These are phyloP conservation scores for Dolichallabes microphthalmus DNA, from an alignment of 2,113 vertebrate genomes.

Conservation along the genomic window DNA sequence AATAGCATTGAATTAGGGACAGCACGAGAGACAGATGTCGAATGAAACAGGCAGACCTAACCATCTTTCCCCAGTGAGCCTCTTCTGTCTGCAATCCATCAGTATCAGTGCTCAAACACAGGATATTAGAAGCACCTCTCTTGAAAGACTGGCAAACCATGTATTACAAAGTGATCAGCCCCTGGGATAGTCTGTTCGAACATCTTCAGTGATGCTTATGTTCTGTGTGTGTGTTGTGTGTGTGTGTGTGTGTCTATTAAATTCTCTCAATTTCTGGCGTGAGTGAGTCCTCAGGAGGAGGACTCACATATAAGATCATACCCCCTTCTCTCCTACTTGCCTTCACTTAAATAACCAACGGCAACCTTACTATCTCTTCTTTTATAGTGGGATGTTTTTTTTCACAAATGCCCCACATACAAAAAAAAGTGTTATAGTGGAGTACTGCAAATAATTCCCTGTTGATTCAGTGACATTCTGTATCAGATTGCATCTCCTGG, in stretches of 20 bases:
- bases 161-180: conserved; percentile 38
- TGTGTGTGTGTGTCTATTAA: neutral
- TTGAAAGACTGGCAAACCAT: conserved; percentile 21
- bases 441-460: conserved; percentile 26
- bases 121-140: conserved; percentile 34
- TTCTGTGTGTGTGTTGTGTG: neutral
- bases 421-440: conserved; percentile 31
- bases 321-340: neutral
- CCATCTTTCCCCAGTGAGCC: neutral
- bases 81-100: conserved; percentile 33
- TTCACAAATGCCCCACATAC: conserved; percentile 19
- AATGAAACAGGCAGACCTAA: neutral
- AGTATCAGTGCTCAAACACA: conserved; percentile 32
- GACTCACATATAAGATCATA: neutral
- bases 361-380: neutral
- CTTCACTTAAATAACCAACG: neutral
- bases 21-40: neutral
- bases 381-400: neutral
- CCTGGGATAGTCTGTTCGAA: conserved; percentile 20
- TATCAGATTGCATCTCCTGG: conserved; percentile 31
- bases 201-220: neutral
- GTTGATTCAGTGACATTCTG: conserved; percentile 35
- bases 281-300: neutral
- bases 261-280: conserved; percentile 33
- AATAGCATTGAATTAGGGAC: neutral